Percentiles rank a stretch among this genome's conserved stretches.
Evolutionary conservation across 1,140 invertebrate genomes (phyloP).

Genomic region (Aphelenchoides fujianensis): DNA sequence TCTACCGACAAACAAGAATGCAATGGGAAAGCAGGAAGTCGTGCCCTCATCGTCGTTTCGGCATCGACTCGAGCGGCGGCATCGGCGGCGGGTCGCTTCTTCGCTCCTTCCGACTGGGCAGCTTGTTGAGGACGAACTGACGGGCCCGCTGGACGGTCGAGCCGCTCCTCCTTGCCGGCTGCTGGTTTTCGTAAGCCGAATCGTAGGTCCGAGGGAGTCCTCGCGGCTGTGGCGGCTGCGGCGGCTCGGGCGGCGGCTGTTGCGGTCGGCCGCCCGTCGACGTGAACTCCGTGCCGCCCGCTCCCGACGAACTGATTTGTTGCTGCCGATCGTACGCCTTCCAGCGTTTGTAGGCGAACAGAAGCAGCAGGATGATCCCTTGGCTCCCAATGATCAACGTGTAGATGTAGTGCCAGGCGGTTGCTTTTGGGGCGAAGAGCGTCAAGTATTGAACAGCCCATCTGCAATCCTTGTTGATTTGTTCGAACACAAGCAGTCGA

Average conservation of each 20-base stretch:
- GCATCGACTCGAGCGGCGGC: not conserved
- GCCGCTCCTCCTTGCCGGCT: not conserved
- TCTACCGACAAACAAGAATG: no score
- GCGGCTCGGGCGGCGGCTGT: not conserved
- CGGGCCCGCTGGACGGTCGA: not conserved
- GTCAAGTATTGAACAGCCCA: slow-evolving; percentile 22
- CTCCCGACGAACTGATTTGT: not conserved
- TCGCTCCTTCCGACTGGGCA: not conserved
- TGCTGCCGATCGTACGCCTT: not conserved
- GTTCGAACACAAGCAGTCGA: not conserved
- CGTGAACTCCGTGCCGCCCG: not conserved
- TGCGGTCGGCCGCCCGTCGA: not conserved
- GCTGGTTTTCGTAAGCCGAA: not conserved
- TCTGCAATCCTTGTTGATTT: not conserved
- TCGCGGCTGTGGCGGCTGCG: not conserved
- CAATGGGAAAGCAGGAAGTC: no score
- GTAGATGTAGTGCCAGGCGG: slow-evolving; percentile 18
- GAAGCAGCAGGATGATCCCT: slow-evolving; percentile 17
- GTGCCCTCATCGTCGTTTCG: no score
- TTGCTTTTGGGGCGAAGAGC: slow-evolving; percentile 15
- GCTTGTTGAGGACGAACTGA: slow-evolving; percentile 8
- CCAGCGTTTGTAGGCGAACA: slow-evolving; percentile 24
- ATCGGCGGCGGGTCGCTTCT: not conserved
- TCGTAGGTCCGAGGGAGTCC: not conserved
- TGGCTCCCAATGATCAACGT: slow-evolving; percentile 17